These are phyloP conservation scores for Netelia inedita DNA, from an alignment of 2,888 invertebrate genomes.

Conservation along the genomic window DNA sequence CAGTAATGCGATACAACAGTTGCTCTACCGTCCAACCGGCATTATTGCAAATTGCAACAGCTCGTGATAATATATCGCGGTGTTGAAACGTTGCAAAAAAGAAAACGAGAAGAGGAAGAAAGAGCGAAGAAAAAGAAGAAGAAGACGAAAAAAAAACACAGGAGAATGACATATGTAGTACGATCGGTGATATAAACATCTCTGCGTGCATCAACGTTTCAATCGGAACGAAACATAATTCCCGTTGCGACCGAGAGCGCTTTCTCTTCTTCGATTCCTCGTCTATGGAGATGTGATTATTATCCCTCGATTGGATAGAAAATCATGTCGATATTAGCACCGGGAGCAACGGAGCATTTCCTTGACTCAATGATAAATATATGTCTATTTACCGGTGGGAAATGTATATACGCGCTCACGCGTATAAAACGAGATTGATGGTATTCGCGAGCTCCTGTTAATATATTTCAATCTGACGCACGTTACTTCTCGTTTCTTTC, in stretches of 20 bases:
- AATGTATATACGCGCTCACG: constrained; percentile 37
- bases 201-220: constrained; percentile 7
- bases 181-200: not conserved
- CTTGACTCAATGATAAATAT: constrained; percentile 59
- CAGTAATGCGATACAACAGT: no score
- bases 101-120: not conserved
- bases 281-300: constrained; percentile 55
- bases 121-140: not conserved
- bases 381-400: constrained; percentile 48
- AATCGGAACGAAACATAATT: constrained; percentile 43
- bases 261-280: constrained; percentile 61
- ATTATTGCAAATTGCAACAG: no score
- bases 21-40: no score
- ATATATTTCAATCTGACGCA: constrained; percentile 28
- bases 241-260: constrained; percentile 20
- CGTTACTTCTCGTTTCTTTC: constrained; percentile 1
- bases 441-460: constrained; percentile 12
- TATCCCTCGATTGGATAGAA: constrained; percentile 23
- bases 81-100: not conserved
- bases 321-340: not conserved
- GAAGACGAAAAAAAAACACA: not conserved
- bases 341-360: constrained; percentile 50
- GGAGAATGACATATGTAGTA: not conserved
- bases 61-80: no score
- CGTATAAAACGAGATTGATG: constrained; percentile 55